phyloP scores from a whole-genome alignment of 2,113 vertebrate genomes.

The Oenanthe melanoleuca region DNA sequence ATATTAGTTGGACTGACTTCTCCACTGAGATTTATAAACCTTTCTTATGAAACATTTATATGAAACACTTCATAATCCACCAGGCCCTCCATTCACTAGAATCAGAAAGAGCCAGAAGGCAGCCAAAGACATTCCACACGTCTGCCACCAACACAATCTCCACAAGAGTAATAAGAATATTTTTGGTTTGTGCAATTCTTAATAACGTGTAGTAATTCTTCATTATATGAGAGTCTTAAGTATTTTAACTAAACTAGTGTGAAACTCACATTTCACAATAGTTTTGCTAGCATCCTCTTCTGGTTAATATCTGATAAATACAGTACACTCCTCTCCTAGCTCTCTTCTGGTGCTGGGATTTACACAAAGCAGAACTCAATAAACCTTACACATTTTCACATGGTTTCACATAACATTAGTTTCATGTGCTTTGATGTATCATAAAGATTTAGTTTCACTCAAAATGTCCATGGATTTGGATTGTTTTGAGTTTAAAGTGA shows the following conservation, averaged over 20 bases:
- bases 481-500: neutral
- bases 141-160: neutral
- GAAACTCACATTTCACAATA: neutral
- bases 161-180: neutral
- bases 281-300: neutral
- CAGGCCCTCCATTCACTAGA: neutral
- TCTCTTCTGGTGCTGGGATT: neutral
- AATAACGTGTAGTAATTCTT: neutral
- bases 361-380: neutral
- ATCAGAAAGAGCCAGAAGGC: neutral
- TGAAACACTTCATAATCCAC: slow-evolving; percentile 35
- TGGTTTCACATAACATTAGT: neutral
- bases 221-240: neutral
- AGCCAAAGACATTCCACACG: neutral
- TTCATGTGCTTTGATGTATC: neutral
- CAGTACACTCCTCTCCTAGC: neutral
- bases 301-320: neutral
- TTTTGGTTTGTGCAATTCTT: neutral
- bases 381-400: neutral
- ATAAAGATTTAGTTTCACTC: neutral
- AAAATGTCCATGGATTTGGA: neutral
- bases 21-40: neutral
- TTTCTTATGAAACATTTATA: neutral
- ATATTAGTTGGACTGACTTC: neutral
- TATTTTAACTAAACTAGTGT: neutral